phyloP scores from a whole-genome alignment of 2,113 vertebrate species.

The Clupea harengus region DNA sequence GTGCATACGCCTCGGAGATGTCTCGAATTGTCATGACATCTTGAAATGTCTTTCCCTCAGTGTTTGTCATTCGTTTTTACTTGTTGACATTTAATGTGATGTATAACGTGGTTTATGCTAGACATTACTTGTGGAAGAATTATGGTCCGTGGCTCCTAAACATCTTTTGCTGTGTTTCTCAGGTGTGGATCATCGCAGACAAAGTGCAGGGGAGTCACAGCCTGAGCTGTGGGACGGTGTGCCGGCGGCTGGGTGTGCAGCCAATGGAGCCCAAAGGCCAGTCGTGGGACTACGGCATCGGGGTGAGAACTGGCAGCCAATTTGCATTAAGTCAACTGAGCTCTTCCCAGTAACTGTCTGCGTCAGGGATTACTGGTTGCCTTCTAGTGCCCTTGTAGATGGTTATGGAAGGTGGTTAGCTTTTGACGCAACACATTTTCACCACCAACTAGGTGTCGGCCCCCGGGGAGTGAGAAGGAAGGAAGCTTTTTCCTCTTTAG shows the following conservation, averaged over 20 bases:
- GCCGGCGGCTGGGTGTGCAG: constrained; percentile 83
- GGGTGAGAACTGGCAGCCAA: constrained; percentile 72
- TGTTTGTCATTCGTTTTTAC: neutral
- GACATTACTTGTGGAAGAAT: neutral
- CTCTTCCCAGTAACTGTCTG: neutral
- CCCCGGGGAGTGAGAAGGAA: too few species aligned
- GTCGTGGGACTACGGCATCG: constrained; percentile 95
- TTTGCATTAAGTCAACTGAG: neutral
- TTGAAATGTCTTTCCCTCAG: neutral
- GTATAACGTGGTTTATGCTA: neutral
- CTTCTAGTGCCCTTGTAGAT: too few species aligned
- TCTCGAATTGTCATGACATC: too few species aligned
- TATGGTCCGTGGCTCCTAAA: neutral
- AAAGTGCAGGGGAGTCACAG: constrained; percentile 94
- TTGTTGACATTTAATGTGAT: neutral
- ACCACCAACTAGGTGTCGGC: too few species aligned
- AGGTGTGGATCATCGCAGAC: constrained; percentile 98
- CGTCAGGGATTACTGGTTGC: too few species aligned
- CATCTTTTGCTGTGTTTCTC: constrained; percentile 11
- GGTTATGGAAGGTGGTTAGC: neutral
- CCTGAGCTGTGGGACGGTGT: constrained; percentile 92
- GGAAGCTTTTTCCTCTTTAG: too few species aligned
- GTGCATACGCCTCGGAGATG: too few species aligned
- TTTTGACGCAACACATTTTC: too few species aligned
- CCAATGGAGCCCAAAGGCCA: constrained; percentile 83